Evolutionary conservation across 2,113 vertebrate species (phyloP), one percentile per base, ranked within the genome.

Genomic region (Hucho hucho): DNA sequence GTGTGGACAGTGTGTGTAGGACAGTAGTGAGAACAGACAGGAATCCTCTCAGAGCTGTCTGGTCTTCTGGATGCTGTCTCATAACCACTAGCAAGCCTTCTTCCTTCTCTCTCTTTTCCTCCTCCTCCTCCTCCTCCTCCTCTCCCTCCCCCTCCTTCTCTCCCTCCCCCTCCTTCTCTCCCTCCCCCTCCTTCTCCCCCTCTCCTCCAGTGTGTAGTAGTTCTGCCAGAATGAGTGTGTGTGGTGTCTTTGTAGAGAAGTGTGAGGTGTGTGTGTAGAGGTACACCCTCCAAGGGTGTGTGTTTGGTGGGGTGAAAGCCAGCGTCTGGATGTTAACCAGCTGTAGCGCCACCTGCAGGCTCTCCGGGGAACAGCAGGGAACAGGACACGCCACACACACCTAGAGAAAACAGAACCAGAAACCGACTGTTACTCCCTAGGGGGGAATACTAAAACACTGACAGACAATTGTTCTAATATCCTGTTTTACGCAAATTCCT

Each of bases 311-410:
- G 20, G 95, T 99, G 92, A 96, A 94, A 2, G 98, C 98, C 37
- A 99, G 90, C 1, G 95, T 93, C 83, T 97, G 97, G 89, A 99
- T 95, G 81, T 97, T 95, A 81, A 97, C 91, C 1, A 97, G 91
- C 7, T 93, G 94, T 74, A 99, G 92, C 6, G 95, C 95, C 6
- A 93, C 90, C 90, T 97, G 96, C 37, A 98, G 80, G 64, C 90
- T 90, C 18, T 96, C 94, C 0, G 94, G 92, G 0, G 89, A 91
- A 47, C 79, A 80, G 7, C 84, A 79, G 3, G 79, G 72, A 43
- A 88, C 88, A 5, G 84, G 53, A 89, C 94, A 94, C 4, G 81
- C 16, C 49, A 53, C 49, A 53, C 1, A 53, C 16, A 18, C 49
- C 49, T 16, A 49, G 14, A 49, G 47, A 49, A 49, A 49, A 9